These are phyloP conservation scores for Aphis gossypii DNA, from an alignment of 1,140 invertebrate genomes.

Conservation along the genomic window DNA sequence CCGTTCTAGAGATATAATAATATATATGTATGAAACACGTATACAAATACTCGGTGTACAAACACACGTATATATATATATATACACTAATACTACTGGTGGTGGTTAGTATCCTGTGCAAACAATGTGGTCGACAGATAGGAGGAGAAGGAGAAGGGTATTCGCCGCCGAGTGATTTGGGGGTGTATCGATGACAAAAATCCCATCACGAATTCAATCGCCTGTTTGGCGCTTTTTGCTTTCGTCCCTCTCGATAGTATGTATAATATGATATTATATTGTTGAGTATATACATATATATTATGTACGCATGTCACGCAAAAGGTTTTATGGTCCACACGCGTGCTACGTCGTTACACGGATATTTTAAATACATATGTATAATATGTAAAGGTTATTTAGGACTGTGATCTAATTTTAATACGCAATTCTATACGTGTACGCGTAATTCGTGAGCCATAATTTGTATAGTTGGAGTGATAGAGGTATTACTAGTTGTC, in stretches of 20 bases:
- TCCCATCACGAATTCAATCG: constrained; percentile 55
- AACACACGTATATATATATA: not conserved
- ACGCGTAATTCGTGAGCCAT: not conserved
- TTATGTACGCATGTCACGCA: not conserved
- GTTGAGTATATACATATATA: not conserved
- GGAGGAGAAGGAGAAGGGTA: not conserved
- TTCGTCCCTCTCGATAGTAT: not conserved
- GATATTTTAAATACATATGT: not conserved
- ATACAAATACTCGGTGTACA: constrained; percentile 1
- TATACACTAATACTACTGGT: not conserved
- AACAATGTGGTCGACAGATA: constrained; percentile 43
- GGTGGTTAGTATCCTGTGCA: constrained; percentile 27
- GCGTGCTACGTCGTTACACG: not conserved
- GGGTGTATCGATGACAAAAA: constrained; percentile 54
- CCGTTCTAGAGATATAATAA: not conserved
- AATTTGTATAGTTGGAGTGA: not conserved
- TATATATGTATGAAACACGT: not conserved
- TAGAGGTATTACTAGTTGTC: not conserved
- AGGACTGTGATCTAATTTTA: not conserved
- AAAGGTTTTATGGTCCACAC: constrained; percentile 8
- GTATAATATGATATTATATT: not conserved
- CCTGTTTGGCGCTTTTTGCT: not conserved
- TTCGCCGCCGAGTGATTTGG: not conserved
- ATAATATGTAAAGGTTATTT: not conserved
- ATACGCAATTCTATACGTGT: not conserved